These are phyloP conservation scores for Apotomis turbidana DNA, from an alignment of 2,888 invertebrate species.

Conservation along the genomic window DNA sequence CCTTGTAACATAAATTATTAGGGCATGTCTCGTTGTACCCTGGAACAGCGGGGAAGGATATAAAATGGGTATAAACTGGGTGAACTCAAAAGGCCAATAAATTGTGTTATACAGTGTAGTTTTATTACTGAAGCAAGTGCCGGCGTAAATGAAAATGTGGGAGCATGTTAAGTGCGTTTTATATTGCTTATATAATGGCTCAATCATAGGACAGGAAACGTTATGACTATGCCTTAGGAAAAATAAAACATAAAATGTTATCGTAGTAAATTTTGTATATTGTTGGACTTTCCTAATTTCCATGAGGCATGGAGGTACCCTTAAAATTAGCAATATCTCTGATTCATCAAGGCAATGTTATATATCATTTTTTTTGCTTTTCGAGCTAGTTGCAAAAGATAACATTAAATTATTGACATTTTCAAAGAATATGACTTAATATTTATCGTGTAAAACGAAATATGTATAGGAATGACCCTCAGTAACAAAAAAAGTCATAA, in stretches of 20 bases:
- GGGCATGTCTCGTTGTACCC: slow-evolving; percentile 54
- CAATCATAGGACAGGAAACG: background rate
- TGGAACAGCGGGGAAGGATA: slow-evolving; percentile 53
- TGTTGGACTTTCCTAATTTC: no score
- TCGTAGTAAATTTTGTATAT: no score
- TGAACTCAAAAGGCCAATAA: slow-evolving; percentile 41
- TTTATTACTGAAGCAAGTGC: slow-evolving; percentile 37
- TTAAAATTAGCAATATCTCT: no score
- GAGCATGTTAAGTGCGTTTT: slow-evolving; percentile 33
- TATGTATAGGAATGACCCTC: no score
- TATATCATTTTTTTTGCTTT: no score
- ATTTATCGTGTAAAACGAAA: no score
- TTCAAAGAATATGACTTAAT: no score
- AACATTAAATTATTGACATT: no score
- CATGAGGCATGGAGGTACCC: no score
- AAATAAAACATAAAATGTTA: background rate
- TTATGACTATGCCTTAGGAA: background rate
- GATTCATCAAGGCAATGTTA: no score
- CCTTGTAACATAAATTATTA: slow-evolving; percentile 54
- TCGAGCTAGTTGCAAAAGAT: no score
- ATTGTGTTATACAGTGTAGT: slow-evolving; percentile 42
- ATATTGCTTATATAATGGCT: slow-evolving; percentile 15
- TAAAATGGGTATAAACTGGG: slow-evolving; percentile 53
- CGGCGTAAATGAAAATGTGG: slow-evolving; percentile 38
- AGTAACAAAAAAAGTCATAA: no score